phyloP scores from a whole-genome alignment of 2,888 invertebrate species.

The Pegoplata infirma region DNA sequence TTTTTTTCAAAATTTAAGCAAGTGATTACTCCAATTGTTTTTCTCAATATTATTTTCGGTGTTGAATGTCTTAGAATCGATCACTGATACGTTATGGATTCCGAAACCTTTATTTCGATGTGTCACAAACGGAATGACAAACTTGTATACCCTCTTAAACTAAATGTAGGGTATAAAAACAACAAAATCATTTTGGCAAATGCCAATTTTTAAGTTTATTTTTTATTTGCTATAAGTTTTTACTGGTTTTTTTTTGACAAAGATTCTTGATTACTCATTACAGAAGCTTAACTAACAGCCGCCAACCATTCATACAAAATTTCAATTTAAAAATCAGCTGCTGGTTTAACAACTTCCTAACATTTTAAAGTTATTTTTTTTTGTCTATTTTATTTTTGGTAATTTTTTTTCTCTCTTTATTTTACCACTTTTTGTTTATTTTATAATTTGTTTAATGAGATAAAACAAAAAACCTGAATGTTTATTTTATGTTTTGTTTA shows the following conservation, averaged over 20 bases:
- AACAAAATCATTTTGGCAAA: conserved; percentile 32
- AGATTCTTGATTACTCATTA: conserved; percentile 44
- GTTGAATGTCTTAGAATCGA: no score
- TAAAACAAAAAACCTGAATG: conserved; percentile 3
- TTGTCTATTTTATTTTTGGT: conserved; percentile 9
- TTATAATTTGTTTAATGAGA: background rate
- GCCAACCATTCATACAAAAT: background rate
- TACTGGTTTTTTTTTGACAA: background rate
- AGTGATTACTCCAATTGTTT: no score
- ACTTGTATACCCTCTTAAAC: no score
- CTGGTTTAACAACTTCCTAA: conserved; percentile 38
- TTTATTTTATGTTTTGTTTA: background rate
- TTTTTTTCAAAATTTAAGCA: no score
- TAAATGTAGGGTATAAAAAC: conserved; percentile 18
- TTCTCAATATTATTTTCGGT: no score
- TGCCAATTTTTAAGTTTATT: conserved; percentile 34
- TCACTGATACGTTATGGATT: no score
- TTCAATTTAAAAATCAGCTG: conserved; percentile 50
- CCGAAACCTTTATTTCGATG: no score
- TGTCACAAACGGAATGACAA: no score
- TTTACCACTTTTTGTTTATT: background rate
- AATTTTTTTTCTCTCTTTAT: background rate
- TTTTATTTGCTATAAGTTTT: background rate
- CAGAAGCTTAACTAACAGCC: background rate
- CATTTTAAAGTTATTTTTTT: background rate